phyloP scores from a whole-genome alignment of 2,113 vertebrate species.

The Nasalis larvatus region DNA sequence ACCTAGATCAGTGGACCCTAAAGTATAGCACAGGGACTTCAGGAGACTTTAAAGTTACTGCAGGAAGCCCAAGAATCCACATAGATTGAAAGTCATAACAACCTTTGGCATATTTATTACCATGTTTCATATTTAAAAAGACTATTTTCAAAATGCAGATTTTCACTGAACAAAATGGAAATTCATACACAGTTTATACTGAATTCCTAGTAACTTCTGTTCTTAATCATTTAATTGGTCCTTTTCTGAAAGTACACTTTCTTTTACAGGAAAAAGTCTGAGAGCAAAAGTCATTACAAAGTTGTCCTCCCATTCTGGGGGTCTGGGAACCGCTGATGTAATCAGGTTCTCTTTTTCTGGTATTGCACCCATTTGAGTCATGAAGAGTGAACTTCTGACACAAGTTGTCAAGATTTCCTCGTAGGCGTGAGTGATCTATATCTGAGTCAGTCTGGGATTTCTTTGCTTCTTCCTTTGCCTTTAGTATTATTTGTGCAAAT shows the following conservation, averaged over 20 bases:
- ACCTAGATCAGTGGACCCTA: not conserved
- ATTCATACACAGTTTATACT: not conserved
- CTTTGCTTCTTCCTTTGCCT: not conserved
- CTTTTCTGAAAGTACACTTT: slow-evolving; percentile 37
- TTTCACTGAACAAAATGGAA: not conserved
- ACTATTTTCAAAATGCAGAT: not conserved
- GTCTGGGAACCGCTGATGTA: not conserved
- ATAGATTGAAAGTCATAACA: not conserved
- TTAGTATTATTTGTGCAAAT: slow-evolving; percentile 24
- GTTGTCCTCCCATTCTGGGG: not conserved
- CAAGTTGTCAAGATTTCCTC: not conserved
- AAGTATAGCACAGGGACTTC: not conserved
- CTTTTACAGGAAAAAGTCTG: not conserved
- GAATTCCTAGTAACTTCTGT: not conserved
- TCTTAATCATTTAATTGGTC: not conserved
- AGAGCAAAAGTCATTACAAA: slow-evolving; percentile 1
- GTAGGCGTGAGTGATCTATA: not conserved
- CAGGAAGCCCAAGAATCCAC: not conserved
- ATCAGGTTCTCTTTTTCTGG: not conserved
- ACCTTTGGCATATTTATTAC: not conserved
- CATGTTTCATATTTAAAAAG: not conserved
- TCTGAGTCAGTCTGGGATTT: slow-evolving; percentile 17
- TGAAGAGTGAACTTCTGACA: slow-evolving; percentile 39
- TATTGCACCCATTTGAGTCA: not conserved
- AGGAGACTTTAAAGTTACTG: not conserved